Conservation (phyloP, 2,113 vertebrate genomes). For the Falco punctatus region DNA sequence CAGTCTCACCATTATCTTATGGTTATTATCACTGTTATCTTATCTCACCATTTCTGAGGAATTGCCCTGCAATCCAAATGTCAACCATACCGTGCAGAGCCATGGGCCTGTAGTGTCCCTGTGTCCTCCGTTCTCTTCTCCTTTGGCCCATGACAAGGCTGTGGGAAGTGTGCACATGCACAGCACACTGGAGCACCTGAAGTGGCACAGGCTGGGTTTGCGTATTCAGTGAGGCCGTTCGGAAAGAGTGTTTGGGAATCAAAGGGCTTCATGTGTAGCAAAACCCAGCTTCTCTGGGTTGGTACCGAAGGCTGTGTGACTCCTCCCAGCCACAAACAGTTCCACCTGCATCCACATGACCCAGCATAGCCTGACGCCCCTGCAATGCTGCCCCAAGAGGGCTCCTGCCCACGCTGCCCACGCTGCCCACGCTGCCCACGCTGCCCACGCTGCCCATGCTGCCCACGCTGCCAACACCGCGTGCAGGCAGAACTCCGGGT, state of each 20-base stretch:
- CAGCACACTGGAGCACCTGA: not conserved
- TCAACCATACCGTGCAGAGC: not conserved
- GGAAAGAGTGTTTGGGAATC: not conserved
- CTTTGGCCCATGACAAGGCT: not conserved
- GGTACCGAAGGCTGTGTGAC: not conserved
- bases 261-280: not conserved
- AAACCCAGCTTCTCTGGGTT: not conserved
- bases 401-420: not conserved
- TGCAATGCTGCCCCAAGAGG: accelerated
- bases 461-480: accelerated
- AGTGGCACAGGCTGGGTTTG: not conserved
- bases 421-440: not conserved
- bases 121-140: not conserved
- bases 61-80: not conserved
- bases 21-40: not conserved
- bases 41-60: not conserved
- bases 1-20: not conserved
- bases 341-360: not conserved
- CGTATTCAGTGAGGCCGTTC: not conserved
- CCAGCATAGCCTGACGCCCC: accelerated
- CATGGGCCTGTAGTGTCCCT: accelerated
- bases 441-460: accelerated
- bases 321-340: not conserved
- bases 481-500: not conserved
- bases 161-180: accelerated